phyloP scores from a whole-genome alignment of 2,797 vertebrate genomes.

The Neosilurus mollespiculum region DNA sequence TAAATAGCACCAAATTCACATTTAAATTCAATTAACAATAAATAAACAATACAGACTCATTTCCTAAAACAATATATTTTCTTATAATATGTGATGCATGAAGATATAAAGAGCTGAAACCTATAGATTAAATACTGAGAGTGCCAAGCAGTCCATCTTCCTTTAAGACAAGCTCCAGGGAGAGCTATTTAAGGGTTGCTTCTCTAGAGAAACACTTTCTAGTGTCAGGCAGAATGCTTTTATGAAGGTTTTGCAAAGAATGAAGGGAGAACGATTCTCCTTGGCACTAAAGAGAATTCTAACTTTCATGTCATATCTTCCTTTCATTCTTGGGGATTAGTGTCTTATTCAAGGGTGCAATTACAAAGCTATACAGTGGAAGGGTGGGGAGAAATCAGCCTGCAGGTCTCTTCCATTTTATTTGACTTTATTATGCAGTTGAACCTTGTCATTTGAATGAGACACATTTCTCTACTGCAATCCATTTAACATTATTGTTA shows the following conservation, averaged over 20 bases:
- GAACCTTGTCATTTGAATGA: slow-evolving; percentile 5
- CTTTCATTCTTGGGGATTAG: slow-evolving; percentile 46
- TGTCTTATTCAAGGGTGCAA: slow-evolving; percentile 41
- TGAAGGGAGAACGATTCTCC: slow-evolving; percentile 22
- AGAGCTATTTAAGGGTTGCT: slow-evolving; percentile 15
- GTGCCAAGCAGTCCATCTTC: background rate
- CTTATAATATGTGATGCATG: background rate
- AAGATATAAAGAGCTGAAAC: background rate
- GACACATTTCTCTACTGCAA: slow-evolving; percentile 3
- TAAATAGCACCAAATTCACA: slow-evolving; percentile 3
- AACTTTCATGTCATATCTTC: slow-evolving; percentile 43
- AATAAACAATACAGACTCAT: background rate
- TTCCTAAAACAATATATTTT: background rate
- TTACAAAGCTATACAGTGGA: slow-evolving; percentile 41
- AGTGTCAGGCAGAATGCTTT: slow-evolving; percentile 10
- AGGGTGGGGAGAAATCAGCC: slow-evolving; percentile 39
- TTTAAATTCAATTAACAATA: background rate
- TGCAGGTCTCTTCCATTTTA: slow-evolving; percentile 39
- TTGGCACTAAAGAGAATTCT: slow-evolving; percentile 32
- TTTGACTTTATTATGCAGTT: slow-evolving; percentile 17
- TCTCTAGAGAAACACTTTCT: slow-evolving; percentile 5
- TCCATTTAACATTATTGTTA: slow-evolving; percentile 2
- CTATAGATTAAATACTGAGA: background rate
- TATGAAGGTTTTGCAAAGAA: slow-evolving; percentile 29
- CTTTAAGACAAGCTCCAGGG: slow-evolving; percentile 14